Percentiles rank a stretch among this genome's conserved stretches.
These are phyloP conservation scores for Diplodus sargus DNA, from an alignment of 2,797 vertebrate species.

Conservation along the genomic window DNA sequence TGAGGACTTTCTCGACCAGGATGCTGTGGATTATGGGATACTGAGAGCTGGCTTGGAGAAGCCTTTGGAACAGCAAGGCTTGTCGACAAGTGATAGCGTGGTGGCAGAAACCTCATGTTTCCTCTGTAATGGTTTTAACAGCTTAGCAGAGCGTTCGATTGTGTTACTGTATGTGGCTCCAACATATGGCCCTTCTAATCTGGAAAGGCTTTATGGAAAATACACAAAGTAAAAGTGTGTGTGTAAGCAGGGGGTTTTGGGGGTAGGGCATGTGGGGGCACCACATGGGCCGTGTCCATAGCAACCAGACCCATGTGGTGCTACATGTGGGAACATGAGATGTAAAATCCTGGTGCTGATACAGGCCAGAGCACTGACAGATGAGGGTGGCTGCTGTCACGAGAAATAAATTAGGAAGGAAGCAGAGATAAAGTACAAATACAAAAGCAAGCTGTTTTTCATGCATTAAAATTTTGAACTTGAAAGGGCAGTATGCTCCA, in stretches of 20 bases:
- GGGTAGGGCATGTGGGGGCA: constrained; percentile 13
- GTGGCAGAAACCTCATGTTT: constrained; percentile 39
- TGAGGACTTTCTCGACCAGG: not conserved
- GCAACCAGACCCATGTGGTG: constrained; percentile 49
- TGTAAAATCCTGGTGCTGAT: constrained; percentile 24
- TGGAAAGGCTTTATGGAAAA: constrained; percentile 54
- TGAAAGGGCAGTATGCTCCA: not conserved
- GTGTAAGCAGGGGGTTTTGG: not conserved
- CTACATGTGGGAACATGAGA: constrained; percentile 33
- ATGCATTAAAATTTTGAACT: not conserved
- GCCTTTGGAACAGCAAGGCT: not conserved
- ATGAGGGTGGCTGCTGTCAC: not conserved
- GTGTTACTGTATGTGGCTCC: constrained; percentile 27
- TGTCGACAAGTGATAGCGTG: not conserved
- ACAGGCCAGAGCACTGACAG: not conserved
- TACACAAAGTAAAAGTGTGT: constrained; percentile 28
- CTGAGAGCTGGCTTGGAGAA: not conserved
- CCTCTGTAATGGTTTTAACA: constrained; percentile 49
- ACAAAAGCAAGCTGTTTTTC: not conserved
- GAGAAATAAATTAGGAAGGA: constrained; percentile 8
- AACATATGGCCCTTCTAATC: constrained; percentile 61
- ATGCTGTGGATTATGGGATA: constrained; percentile 23
- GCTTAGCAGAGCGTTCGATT: constrained; percentile 49
- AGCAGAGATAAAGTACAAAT: not conserved
- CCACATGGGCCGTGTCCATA: constrained; percentile 48